Evolutionary conservation across 1,140 invertebrate genomes (phyloP).

Genomic region (Drosophila orosa): DNA sequence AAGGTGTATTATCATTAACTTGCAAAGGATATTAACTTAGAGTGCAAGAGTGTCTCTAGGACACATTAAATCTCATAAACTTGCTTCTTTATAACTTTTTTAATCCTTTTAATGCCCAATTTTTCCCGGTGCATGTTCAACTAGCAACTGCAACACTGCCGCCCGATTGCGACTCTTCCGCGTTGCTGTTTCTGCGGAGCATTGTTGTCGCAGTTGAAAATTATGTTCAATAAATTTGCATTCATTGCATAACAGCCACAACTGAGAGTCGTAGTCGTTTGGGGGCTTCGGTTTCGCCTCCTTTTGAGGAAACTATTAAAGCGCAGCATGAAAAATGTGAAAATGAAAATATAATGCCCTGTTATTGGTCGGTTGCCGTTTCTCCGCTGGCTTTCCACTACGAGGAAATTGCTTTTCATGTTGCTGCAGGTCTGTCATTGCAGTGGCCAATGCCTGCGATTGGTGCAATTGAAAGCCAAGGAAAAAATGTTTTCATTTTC

Average conservation of each 20-base stretch:
- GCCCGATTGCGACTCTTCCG: constrained; percentile 32
- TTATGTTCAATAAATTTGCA: constrained; percentile 68
- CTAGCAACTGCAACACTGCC: constrained; percentile 22
- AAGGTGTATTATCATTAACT: not conserved
- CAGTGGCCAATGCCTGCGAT: constrained; percentile 19
- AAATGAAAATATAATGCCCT: constrained; percentile 71
- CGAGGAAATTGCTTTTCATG: constrained; percentile 63
- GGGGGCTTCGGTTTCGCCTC: constrained; percentile 24
- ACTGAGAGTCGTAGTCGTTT: constrained; percentile 61
- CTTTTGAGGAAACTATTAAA: constrained; percentile 74
- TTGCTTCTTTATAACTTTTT: not conserved
- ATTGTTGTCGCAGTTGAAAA: constrained; percentile 49
- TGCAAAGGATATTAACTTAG: not conserved
- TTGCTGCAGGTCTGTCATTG: constrained; percentile 56
- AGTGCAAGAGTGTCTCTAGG: not conserved
- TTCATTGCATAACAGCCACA: constrained; percentile 59
- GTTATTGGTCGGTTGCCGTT: constrained; percentile 44
- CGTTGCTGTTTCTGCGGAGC: constrained; percentile 20
- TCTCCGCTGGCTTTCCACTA: constrained; percentile 2
- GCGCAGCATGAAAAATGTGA: constrained; percentile 71
- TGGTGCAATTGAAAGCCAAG: constrained; percentile 62
- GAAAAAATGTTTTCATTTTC: constrained; percentile 67
- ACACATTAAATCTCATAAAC: not conserved
- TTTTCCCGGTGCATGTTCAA: constrained; percentile 10
- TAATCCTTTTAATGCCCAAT: not conserved